Base-by-base conservation (phyloP, 2,888 invertebrate genomes). In the Melinaea menophilus region DNA sequence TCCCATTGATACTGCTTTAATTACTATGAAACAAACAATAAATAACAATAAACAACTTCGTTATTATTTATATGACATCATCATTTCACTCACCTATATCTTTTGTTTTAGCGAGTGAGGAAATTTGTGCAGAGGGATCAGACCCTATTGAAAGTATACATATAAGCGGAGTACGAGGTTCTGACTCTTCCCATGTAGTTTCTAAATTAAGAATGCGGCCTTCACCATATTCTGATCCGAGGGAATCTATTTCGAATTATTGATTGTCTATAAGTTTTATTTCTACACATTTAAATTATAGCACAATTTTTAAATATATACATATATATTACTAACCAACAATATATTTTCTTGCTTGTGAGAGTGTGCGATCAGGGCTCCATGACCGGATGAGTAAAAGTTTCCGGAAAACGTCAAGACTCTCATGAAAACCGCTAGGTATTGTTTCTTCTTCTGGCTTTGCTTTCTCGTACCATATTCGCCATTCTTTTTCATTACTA, bases 121-220 rank as follows among this genome's bases (percentile, higher is more conserved):
- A 95, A 69, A 99, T 97, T 89, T 98, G 97, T 9, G 96, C 95
- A n/a, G 98, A 98, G 2, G 99, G 99, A 90, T 99, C 99, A 0
- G 98, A 98, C 0, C 99, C 98, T 75, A 97, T 98, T 0, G 98
- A 98, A 22, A 99, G 88, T 73, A 99, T 95, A 75, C 98, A 98
- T 71, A 98, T 95, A 33, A 99, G 92, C 0, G 99, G 99, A 0
- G 96, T 95, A 41, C 95, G 92, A 1, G 95, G 95, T 80, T 97
- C 96, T 0, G 98, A 97, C 85, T 99, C 99, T 35, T 92, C 90
- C 96, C 96, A 97, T 47, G 97, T 97, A 0, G 92, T 92, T 81
- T 99, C 98, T 70, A 99, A 91, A 85, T 99, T 98, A 34, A 99
- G 90, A 70, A 98, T 97, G 72, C 95, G 95, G 57, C 97, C 96